Conservation (phyloP, 2,797 vertebrate species). For the Artibeus lituratus region DNA sequence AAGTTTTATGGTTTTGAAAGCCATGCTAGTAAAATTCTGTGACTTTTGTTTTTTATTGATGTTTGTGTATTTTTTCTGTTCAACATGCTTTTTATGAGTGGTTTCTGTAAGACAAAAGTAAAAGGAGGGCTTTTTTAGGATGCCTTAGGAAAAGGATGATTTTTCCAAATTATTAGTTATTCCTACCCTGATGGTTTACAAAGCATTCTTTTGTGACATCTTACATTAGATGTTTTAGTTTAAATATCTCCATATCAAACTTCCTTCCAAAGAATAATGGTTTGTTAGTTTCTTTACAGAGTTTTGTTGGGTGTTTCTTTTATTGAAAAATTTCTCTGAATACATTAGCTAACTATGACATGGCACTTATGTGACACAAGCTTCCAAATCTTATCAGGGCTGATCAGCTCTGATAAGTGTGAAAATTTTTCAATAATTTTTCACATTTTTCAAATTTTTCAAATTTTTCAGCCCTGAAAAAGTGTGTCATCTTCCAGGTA, state of each 20-base stretch:
- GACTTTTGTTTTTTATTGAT: not conserved
- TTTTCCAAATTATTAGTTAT: slow-evolving; percentile 16
- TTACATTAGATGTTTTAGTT: not conserved
- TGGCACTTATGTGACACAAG: not conserved
- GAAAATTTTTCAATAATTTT: no score
- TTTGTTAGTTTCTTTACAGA: not conserved
- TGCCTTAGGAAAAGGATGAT: not conserved
- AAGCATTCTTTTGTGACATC: not conserved
- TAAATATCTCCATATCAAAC: not conserved
- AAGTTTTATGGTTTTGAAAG: slow-evolving; percentile 13
- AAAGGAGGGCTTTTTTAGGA: not conserved
- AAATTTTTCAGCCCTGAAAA: no score
- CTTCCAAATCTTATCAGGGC: not conserved
- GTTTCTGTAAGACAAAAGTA: not conserved
- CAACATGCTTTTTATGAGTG: not conserved
- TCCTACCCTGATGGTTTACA: not conserved
- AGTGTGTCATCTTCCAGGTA: not conserved
- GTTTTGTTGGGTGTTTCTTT: not conserved
- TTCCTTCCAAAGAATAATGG: slow-evolving; percentile 3
- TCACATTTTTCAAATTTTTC: no score
- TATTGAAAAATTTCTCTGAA: not conserved
- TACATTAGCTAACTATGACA: not conserved
- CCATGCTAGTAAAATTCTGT: slow-evolving; percentile 23
- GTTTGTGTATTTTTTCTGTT: not conserved
- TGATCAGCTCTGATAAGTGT: no score